A percentile compares a stretch with the other conserved stretches of the same genome.
These are phyloP conservation scores for Ditylenchus weischeri DNA, from an alignment of 2,888 invertebrate genomes.

Conservation along the genomic window DNA sequence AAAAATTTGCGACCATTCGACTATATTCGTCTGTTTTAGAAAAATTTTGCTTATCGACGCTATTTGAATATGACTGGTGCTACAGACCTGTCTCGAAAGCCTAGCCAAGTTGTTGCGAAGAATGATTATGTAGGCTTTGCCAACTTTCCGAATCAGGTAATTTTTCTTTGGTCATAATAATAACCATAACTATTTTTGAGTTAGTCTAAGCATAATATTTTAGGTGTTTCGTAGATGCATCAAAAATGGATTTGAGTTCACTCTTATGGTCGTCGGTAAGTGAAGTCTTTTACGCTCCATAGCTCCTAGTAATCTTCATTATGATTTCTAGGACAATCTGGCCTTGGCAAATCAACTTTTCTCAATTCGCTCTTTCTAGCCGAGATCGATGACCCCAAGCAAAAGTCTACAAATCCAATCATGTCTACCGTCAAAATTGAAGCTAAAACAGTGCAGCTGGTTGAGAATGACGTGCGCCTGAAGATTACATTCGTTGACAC, in stretches of 20 bases:
- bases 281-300: conserved; percentile 4
- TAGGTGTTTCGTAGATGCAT: conserved; percentile 79
- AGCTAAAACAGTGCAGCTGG: conserved; percentile 85
- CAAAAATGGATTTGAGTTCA: conserved; percentile 91
- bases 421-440: conserved; percentile 68
- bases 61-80: conserved; percentile 2
- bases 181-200: neutral
- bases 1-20: too few species aligned
- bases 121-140: conserved; percentile 74
- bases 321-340: conserved; percentile 75
- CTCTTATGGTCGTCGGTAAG: conserved; percentile 86
- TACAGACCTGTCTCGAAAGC: conserved; percentile 8
- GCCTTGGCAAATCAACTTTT: conserved; percentile 94
- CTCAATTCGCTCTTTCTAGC: conserved; percentile 98
- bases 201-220: conserved; percentile 73
- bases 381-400: conserved; percentile 76
- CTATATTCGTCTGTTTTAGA: too few species aligned
- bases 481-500: conserved; percentile 95
- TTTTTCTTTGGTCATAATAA: neutral
- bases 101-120: conserved; percentile 7
- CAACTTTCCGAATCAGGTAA: conserved; percentile 87
- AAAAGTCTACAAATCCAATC: neutral
- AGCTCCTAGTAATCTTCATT: too few species aligned
- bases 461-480: conserved; percentile 95
- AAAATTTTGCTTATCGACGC: too few species aligned